Evolutionary conservation across 2,888 invertebrate species (phyloP).

Genomic region (Siphonodentalium dalli): DNA sequence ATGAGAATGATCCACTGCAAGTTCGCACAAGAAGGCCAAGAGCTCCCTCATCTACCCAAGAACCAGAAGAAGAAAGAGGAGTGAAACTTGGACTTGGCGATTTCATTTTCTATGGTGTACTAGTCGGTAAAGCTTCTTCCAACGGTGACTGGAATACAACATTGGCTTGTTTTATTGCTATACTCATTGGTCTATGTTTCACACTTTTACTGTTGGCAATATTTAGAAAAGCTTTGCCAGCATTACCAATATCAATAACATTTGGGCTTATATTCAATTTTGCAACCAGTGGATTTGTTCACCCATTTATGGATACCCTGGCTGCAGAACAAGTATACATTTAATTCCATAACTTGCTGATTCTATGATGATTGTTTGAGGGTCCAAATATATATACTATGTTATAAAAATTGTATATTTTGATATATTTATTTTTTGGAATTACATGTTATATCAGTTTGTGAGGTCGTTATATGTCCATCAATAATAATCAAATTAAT

Average conservation of each 20-base stretch:
- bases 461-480: too few relatives aligned
- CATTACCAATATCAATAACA: conserved; percentile 96
- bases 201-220: conserved; percentile 94
- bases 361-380: too few relatives aligned
- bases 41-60: too few relatives aligned
- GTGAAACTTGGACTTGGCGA: conserved; percentile 98
- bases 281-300: conserved; percentile 89
- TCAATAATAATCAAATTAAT: too few relatives aligned
- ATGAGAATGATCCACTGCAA: too few relatives aligned
- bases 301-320: conserved; percentile 93
- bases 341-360: too few relatives aligned
- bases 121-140: conserved; percentile 98
- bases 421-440: too few relatives aligned
- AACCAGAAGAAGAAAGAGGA: too few relatives aligned
- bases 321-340: conserved; percentile 94
- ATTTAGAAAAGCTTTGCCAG: conserved; percentile 96
- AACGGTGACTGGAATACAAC: conserved; percentile 99
- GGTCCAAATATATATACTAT: too few relatives aligned
- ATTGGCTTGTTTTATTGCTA: conserved; percentile 97
- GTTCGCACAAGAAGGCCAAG: too few relatives aligned
- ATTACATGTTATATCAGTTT: too few relatives aligned
- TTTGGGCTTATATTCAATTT: conserved; percentile 99
- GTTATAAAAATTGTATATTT: too few relatives aligned
- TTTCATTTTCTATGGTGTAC: conserved; percentile 98
- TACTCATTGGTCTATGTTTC: conserved; percentile 94